Percentiles rank a stretch among this genome's conserved stretches.
phyloP scores from a whole-genome alignment of 2,888 invertebrate genomes.

The Eupithecia subfuscata region DNA sequence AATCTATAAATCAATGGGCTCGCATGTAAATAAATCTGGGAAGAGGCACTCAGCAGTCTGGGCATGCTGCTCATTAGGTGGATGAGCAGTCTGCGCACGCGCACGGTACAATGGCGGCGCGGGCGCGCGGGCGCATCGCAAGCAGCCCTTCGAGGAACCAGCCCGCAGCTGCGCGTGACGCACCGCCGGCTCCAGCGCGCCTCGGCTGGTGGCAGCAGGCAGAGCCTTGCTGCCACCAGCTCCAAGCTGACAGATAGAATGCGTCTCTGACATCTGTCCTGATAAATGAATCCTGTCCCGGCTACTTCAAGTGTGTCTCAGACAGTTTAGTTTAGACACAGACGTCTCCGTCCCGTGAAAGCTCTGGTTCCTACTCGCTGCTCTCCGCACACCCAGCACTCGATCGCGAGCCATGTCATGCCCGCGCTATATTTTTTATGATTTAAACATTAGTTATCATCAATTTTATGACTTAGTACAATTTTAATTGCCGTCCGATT shows the following conservation, averaged over 20 bases:
- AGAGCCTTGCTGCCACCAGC: background rate
- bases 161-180: conserved; percentile 34
- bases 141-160: conserved; percentile 46
- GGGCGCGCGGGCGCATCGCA: conserved; percentile 40
- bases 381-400: background rate
- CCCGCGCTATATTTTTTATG: too few relatives aligned
- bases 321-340: too few relatives aligned
- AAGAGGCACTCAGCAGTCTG: conserved; percentile 22
- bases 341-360: too few relatives aligned
- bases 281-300: too few relatives aligned
- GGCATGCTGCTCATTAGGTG: conserved; percentile 33
- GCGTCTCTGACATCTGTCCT: too few relatives aligned
- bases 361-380: background rate
- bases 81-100: conserved; percentile 42
- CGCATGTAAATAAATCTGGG: conserved; percentile 16
- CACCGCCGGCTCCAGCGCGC: background rate
- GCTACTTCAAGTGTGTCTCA: too few relatives aligned
- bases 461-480: too few relatives aligned
- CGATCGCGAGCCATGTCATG: too few relatives aligned
- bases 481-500: too few relatives aligned
- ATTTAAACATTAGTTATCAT: too few relatives aligned
- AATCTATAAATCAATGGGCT: conserved; percentile 5
- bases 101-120: conserved; percentile 34
- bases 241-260: background rate
- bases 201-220: background rate